A percentile compares a stretch with the other conserved stretches of the same genome.
phyloP scores from a whole-genome alignment of 2,888 invertebrate genomes.

The Nephrotoma flavescens region DNA sequence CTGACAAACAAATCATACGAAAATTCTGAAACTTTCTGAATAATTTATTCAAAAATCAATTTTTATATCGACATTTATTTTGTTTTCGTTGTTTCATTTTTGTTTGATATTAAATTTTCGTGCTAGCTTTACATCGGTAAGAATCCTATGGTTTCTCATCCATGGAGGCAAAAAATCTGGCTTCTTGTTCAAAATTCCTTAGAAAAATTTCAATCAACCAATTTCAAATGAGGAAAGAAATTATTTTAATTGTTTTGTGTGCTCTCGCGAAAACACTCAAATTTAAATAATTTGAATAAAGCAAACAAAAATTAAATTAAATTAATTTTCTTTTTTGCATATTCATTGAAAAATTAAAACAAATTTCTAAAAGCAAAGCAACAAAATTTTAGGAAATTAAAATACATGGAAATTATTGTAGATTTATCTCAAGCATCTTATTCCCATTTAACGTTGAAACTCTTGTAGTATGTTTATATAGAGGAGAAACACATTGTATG shows the following conservation, averaged over 20 bases:
- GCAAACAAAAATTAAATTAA: not conserved
- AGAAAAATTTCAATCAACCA: not conserved
- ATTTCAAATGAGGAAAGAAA: not conserved
- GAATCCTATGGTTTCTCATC: too few relatives aligned
- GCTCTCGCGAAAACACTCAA: not conserved
- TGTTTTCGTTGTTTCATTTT: too few relatives aligned
- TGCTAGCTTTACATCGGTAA: too few relatives aligned
- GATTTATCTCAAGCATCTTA: not conserved
- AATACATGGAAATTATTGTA: not conserved
- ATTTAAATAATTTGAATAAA: not conserved
- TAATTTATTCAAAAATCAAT: too few relatives aligned
- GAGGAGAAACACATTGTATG: not conserved
- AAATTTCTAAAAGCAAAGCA: not conserved
- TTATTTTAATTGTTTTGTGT: not conserved
- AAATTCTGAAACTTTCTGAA: too few relatives aligned
- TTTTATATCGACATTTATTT: too few relatives aligned
- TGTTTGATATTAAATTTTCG: too few relatives aligned
- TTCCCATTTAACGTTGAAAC: not conserved
- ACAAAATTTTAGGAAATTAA: not conserved
- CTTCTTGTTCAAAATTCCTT: not conserved
- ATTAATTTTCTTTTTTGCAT: not conserved
- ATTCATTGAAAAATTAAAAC: not conserved
- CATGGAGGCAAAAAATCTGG: too few relatives aligned
- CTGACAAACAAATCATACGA: too few relatives aligned
- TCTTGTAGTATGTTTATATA: not conserved